Conservation (phyloP, 2,113 vertebrate genomes). For the Xyrauchen texanus region DNA sequence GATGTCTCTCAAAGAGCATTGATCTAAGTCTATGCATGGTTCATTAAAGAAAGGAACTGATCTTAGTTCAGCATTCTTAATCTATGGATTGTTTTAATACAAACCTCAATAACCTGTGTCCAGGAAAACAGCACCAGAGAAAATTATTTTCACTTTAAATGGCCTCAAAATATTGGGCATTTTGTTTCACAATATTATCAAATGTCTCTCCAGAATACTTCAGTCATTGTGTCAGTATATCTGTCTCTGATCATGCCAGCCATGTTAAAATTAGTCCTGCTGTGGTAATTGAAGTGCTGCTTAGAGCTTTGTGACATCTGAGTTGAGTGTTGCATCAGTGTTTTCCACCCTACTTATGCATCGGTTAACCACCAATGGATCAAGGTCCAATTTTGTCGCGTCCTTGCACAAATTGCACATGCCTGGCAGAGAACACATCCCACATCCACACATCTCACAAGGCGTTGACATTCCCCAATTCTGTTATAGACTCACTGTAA, state of each 20-base stretch:
- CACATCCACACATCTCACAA: slow-evolving; percentile 33
- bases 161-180: not conserved
- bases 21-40: no score
- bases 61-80: no score
- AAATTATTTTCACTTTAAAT: not conserved
- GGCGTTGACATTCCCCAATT: slow-evolving; percentile 25
- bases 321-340: slow-evolving; percentile 28
- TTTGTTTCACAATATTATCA: slow-evolving; percentile 2
- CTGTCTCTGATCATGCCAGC: slow-evolving; percentile 24
- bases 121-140: not conserved
- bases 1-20: no score
- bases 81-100: no score
- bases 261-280: slow-evolving; percentile 5
- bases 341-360: slow-evolving; percentile 39
- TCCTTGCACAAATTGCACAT: slow-evolving; percentile 22
- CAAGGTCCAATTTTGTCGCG: slow-evolving; percentile 28
- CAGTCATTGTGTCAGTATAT: slow-evolving; percentile 1
- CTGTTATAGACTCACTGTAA: not conserved
- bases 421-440: slow-evolving; percentile 22
- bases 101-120: not conserved
- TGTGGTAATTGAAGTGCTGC: slow-evolving; percentile 12
- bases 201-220: not conserved
- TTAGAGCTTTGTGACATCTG: slow-evolving; percentile 32
- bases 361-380: slow-evolving; percentile 43
- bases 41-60: no score